Evolutionary conservation across 2,113 vertebrate species (phyloP), one percentile per base, ranked within the genome.

Genomic region (Alouatta palliata): DNA sequence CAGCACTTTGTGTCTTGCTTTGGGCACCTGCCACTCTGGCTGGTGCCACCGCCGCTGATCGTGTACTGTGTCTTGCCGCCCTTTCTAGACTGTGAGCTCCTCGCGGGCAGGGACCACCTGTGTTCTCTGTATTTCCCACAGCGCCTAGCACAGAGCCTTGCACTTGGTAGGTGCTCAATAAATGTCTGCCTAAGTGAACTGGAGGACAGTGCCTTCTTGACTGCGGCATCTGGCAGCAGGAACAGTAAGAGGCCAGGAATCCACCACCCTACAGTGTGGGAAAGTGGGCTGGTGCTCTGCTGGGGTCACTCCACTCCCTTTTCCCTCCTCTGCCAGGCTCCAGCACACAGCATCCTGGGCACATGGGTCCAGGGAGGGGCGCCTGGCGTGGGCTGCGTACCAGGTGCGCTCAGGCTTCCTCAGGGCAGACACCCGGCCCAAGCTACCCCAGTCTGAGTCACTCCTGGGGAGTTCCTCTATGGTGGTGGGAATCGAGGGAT

Each of bases 31-130:
- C 71, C 43, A 0, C 64, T 10, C 68, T 12, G 86, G 89, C 66
- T 27, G 37, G 85, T 75, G 88, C 84, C 54, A 2, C 81, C 0
- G 47, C 91, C 35, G 82, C 96, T 81, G 37, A 49, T 14, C 35
- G 64, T 97, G 96, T 91, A 54, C 93, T 58, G 68, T 81, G 91
- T 96, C 68, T 94, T 13, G 71, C 91, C 54, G 70, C 87, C 82
- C 77, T 76, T 85, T 68, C 91, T 96, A 97, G 97, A 97, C 97
- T 98, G 97, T 98, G 97, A 98, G 97, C 97, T 97, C 97, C 97
- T 98, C 90, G 87, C 4, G 97, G 97, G 97, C 97, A 98, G 96
- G 96, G 96, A 92, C 95, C 19, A 3, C 83, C 92, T 75, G 43
- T 96, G 88, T 94, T 94, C 92, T 89, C 77, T 92, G 95, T 96